Evolutionary conservation across 2,113 vertebrate species (phyloP), one percentile per base, ranked within the genome.

Genomic region (Malurus melanocephalus): DNA sequence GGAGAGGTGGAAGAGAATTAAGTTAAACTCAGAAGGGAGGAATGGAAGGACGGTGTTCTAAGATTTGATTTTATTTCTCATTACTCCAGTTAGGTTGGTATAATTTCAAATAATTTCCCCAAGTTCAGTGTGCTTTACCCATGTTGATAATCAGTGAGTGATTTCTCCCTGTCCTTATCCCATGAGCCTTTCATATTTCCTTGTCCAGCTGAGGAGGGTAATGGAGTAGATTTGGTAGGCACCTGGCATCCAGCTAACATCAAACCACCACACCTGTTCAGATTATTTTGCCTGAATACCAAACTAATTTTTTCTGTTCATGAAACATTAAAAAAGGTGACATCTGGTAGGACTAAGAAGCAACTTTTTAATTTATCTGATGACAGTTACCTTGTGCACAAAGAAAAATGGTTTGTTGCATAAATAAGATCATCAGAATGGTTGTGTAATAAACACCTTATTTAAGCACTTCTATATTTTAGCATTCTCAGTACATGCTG

Each of bases 181-280:
- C n/a, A 45, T 3, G 6, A n/a, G 23, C 19, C 6, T 65, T 48
- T 66, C 27, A 11, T 24, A 52, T 24, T 59, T 59, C 23, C 38
- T 66, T 73, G 28, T 59, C 9, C 38, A 73, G 45, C 13, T 45
- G 32, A 57, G 15, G 15, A 49, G 17, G 3, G 18, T 22, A 38
- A 18, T 38, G 32, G 23, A 38, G 6, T 6, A 56, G 27, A 27
- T 59, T n/a, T 10, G 13, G 23, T 20, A 51, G 52, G 28, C 13
- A 73, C 9, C 0, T 27, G 0, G 7, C 8, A 73, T n/a, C 19
- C 19, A 60, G 23, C 19, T 0, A 0, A 21, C 52, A 14, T 52
- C 23, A 40, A 80, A 40, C 13, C 15, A 66, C n/a, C 23, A 40
- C 11, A 46, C 3, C 28, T 77, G 10, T 30, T 45, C 45, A 27